Percentiles rank a stretch among this genome's conserved stretches.
Evolutionary conservation across 2,797 vertebrate genomes (phyloP).

Genomic region (Loriculus beryllinus): DNA sequence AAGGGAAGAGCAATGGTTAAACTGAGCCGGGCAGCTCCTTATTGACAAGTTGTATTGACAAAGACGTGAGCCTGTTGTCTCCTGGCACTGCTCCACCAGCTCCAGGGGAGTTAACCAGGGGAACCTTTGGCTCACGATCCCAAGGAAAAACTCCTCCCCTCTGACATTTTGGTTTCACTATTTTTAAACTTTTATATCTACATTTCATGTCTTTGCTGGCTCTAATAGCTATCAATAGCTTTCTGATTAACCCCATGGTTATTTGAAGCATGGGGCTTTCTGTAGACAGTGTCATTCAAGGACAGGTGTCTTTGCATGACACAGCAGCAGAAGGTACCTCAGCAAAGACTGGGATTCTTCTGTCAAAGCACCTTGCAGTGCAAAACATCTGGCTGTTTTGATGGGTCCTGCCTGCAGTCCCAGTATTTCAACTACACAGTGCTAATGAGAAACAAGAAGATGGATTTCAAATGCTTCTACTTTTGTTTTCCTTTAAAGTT

Average conservation of each 20-base stretch:
- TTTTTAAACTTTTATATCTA: conserved; percentile 44
- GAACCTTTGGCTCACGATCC: not conserved
- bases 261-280: not conserved
- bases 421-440: not conserved
- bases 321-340: not conserved
- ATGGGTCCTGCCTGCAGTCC: not conserved
- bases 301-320: not conserved
- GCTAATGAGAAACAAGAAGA: not conserved
- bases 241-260: not conserved
- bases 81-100: not conserved
- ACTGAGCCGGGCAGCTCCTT: not conserved
- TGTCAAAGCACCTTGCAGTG: not conserved
- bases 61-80: not conserved
- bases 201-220: not conserved
- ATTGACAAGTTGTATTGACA: not conserved
- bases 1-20: conserved; percentile 34
- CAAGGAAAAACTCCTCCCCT: conserved; percentile 34
- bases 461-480: not conserved
- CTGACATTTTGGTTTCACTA: conserved; percentile 32
- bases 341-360: not conserved
- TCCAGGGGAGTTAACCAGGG: not conserved
- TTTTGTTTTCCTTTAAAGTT: not conserved
- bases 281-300: not conserved
- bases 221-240: not conserved
- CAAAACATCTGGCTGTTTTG: not conserved